Conservation (phyloP, 1,140 invertebrate species). For the Charaxes varanes region DNA sequence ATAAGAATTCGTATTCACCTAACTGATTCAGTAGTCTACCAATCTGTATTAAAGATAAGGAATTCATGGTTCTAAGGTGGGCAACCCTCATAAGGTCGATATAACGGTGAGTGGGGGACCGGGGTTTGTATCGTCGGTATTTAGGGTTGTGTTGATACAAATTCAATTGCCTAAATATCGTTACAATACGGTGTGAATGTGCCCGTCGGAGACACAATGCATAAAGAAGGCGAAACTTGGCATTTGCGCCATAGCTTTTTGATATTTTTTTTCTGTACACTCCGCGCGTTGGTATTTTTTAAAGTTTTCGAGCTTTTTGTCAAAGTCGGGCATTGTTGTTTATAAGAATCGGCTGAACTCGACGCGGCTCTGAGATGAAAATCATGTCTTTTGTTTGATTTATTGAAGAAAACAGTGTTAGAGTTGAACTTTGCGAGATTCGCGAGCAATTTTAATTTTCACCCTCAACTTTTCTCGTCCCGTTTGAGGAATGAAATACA, state of each 20-base stretch:
- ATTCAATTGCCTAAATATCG: too few species aligned
- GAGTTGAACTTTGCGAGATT: neutral
- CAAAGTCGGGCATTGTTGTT: conserved; percentile 10
- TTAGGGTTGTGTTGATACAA: too few species aligned
- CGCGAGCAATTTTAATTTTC: neutral
- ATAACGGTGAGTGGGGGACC: too few species aligned
- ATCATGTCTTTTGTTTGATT: conserved; percentile 16
- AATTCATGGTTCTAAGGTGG: too few species aligned
- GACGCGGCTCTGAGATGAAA: conserved; percentile 14
- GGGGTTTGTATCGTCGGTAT: too few species aligned
- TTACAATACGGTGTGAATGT: conserved; percentile 22
- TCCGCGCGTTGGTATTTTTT: conserved; percentile 23
- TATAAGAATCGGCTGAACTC: conserved; percentile 18
- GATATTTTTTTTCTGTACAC: conserved; percentile 35
- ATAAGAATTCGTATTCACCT: too few species aligned
- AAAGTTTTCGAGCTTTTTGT: conserved; percentile 10
- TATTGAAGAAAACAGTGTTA: conserved; percentile 2
- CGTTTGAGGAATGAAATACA: too few species aligned
- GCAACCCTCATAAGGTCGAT: too few species aligned
- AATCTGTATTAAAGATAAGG: too few species aligned
- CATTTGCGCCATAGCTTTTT: conserved; percentile 32
- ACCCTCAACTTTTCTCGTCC: too few species aligned
- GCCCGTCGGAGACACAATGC: conserved; percentile 23
- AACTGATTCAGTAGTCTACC: too few species aligned
- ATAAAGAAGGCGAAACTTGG: conserved; percentile 30